These are phyloP conservation scores for Zoroaster sp. DNA, from an alignment of 53 echinoderm and acorn worm species.

Conservation along the genomic window DNA sequence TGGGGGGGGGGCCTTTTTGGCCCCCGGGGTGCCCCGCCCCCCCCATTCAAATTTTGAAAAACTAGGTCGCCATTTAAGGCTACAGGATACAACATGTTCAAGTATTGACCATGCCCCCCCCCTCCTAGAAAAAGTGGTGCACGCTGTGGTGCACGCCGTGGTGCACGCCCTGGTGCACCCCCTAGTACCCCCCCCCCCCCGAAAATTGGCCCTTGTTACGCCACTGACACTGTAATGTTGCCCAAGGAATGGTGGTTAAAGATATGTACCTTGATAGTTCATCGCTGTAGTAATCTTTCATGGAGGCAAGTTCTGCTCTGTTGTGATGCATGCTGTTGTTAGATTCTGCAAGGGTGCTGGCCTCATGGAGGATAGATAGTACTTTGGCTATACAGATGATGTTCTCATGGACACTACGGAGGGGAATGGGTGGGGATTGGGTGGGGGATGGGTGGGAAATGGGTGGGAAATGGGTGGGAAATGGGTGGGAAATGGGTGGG, in stretches of 20 bases:
- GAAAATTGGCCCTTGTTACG: no score
- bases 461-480: not conserved
- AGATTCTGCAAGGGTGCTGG: constrained; percentile 38
- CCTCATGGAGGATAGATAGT: constrained; percentile 75
- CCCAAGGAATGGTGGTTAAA: not conserved
- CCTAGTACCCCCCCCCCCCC: no score
- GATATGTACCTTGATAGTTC: constrained; percentile 76
- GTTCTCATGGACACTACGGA: constrained; percentile 47
- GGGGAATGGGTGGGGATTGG: not conserved
- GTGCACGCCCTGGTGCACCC: no score
- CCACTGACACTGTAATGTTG: not conserved
- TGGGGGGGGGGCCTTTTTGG: no score
- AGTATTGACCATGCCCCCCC: no score
- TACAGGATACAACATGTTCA: no score
- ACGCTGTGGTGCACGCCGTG: no score
- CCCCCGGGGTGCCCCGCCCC: no score
- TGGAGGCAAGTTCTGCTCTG: constrained; percentile 36
- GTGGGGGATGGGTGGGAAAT: not conserved
- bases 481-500: no score
- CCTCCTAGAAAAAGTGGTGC: no score
- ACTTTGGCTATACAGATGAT: constrained; percentile 69
- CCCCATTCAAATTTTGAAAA: no score
- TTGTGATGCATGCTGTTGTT: not conserved
- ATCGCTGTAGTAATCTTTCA: constrained; percentile 84
- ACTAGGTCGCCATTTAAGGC: no score